Percentiles rank a stretch among this genome's conserved stretches.
These are phyloP conservation scores for Hydraecia micacea DNA, from an alignment of 2,888 invertebrate genomes.

Conservation along the genomic window DNA sequence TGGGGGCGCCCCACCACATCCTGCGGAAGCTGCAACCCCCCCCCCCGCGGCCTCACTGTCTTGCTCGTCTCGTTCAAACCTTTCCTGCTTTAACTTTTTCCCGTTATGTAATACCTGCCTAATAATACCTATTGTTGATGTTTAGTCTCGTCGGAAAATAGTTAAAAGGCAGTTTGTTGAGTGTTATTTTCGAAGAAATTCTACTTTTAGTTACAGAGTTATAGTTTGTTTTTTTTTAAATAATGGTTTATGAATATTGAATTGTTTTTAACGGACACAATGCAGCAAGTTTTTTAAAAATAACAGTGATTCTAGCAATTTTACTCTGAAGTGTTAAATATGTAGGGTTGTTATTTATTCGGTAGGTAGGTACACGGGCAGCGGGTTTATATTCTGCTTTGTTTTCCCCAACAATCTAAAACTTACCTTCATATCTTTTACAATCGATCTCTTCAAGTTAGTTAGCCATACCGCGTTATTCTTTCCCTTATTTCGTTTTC, in stretches of 20 bases:
- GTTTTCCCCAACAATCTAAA: not conserved
- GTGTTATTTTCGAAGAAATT: not conserved
- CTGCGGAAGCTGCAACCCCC: constrained; percentile 82
- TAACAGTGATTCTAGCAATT: not conserved
- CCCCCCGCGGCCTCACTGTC: constrained; percentile 72
- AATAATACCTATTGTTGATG: constrained; percentile 37
- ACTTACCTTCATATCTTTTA: not conserved
- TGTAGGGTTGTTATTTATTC: not conserved
- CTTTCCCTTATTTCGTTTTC: too few species aligned
- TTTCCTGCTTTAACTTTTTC: constrained; percentile 64
- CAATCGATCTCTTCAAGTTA: too few species aligned
- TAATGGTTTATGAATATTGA: not conserved
- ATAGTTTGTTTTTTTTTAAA: not conserved
- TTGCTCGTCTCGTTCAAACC: constrained; percentile 69
- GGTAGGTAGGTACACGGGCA: not conserved
- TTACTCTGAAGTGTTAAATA: not conserved
- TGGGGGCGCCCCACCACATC: constrained; percentile 80
- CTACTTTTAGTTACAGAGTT: not conserved
- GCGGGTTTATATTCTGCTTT: too few species aligned
- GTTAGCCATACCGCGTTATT: not conserved
- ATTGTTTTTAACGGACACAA: not conserved
- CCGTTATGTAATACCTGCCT: constrained; percentile 57
- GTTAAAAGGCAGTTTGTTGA: not conserved
- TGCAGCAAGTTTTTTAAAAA: not conserved
- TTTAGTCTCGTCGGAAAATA: not conserved